phyloP scores from a whole-genome alignment of 2,797 vertebrate species.

The Falco berigora region DNA sequence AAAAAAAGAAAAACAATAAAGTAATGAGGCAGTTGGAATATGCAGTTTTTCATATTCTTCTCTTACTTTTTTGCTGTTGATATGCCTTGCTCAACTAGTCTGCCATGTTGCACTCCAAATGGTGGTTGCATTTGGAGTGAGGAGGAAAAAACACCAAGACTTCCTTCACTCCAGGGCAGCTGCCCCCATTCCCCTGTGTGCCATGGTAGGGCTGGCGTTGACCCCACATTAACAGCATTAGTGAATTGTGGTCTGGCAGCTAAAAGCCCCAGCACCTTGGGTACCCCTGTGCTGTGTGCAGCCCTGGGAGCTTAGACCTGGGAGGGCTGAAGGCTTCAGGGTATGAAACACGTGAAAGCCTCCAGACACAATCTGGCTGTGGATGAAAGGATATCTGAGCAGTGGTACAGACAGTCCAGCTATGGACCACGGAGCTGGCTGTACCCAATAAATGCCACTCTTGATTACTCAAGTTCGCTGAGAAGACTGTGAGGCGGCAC shows the following conservation, averaged over 20 bases:
- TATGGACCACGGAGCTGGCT: background rate
- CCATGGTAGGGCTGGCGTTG: fast-evolving
- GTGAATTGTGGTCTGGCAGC: background rate
- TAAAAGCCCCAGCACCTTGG: background rate
- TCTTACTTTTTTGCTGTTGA: background rate
- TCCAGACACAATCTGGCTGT: background rate
- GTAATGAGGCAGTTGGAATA: background rate
- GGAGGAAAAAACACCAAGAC: background rate
- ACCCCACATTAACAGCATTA: background rate
- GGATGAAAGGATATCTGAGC: background rate
- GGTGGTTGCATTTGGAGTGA: background rate
- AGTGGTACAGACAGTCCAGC: background rate
- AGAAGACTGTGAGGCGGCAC: background rate
- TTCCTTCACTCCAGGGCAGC: background rate
- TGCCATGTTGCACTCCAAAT: background rate
- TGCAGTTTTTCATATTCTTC: background rate
- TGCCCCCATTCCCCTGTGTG: background rate
- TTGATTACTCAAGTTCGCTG: background rate
- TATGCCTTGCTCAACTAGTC: background rate
- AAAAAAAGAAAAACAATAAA: background rate
- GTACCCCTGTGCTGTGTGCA: background rate
- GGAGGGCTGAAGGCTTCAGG: background rate
- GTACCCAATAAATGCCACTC: background rate
- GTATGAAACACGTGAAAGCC: background rate
- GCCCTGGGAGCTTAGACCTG: background rate